These are phyloP conservation scores for Ataeniobius toweri DNA, from an alignment of 2,797 vertebrate genomes.

Conservation along the genomic window DNA sequence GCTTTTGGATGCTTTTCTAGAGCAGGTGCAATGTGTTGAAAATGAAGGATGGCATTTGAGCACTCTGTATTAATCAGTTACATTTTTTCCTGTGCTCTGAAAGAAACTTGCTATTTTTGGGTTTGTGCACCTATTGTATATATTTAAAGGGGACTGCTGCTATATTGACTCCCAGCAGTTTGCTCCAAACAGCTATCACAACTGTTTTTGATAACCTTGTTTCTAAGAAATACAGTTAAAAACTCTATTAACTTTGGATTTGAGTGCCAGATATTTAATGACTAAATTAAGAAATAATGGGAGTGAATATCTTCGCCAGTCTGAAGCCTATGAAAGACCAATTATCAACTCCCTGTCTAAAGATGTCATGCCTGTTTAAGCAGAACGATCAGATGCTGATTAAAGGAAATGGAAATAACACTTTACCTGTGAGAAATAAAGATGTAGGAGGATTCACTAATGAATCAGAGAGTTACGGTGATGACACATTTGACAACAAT, in stretches of 20 bases:
- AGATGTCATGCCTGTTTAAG: conserved; percentile 6
- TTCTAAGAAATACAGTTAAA: background rate
- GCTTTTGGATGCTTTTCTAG: conserved; percentile 7
- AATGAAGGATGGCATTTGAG: background rate
- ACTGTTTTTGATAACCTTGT: background rate
- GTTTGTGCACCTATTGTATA: background rate
- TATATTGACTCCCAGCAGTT: background rate
- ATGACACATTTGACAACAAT: conserved; percentile 24
- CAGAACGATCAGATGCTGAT: conserved; percentile 7
- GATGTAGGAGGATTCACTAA: conserved; percentile 5
- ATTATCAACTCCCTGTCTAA: background rate
- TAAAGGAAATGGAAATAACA: conserved; percentile 2
- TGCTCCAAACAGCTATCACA: background rate
- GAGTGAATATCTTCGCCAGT: background rate
- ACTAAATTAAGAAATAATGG: background rate
- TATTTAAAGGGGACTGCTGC: background rate
- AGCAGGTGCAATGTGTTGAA: background rate
- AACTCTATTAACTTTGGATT: background rate
- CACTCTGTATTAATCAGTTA: background rate
- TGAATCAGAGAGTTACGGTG: conserved; percentile 15
- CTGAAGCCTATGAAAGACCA: background rate
- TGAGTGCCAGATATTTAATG: background rate
- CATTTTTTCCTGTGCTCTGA: conserved; percentile 6
- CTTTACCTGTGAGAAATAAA: background rate
- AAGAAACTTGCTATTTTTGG: background rate